phyloP scores from a whole-genome alignment of 2,797 vertebrate species.

The Intellagama lesueurii region DNA sequence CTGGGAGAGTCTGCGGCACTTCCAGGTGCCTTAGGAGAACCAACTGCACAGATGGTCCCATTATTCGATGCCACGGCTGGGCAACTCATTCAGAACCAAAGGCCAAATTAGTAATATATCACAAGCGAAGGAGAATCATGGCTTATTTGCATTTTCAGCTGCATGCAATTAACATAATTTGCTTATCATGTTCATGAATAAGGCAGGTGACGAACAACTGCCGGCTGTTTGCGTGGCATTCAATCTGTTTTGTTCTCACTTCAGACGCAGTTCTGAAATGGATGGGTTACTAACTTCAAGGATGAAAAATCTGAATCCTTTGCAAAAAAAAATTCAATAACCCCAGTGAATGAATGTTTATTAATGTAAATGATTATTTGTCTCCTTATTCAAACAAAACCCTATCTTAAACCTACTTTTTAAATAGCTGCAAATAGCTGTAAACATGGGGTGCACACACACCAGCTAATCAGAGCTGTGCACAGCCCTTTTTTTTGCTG shows the following conservation, averaged over 20 bases:
- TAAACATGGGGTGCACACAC: not conserved
- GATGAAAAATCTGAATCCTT: not conserved
- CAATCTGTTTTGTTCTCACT: not conserved
- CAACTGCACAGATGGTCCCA: not conserved
- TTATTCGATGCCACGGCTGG: not conserved
- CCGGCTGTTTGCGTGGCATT: not conserved
- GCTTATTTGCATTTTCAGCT: conserved; percentile 31
- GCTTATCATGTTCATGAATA: conserved; percentile 22
- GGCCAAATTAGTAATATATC: conserved; percentile 31
- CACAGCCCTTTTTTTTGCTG: not conserved
- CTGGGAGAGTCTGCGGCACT: not conserved
- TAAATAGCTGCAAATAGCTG: not conserved
- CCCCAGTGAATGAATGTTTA: not conserved
- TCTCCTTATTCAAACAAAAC: not conserved
- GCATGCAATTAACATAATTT: conserved; percentile 43
- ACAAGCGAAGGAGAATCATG: not conserved
- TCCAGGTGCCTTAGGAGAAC: not conserved
- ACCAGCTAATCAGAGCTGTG: not conserved
- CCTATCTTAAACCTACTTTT: not conserved
- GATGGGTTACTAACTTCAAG: not conserved
- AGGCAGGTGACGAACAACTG: conserved; percentile 17
- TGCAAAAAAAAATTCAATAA: not conserved
- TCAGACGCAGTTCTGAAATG: not conserved
- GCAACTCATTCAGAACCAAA: conserved; percentile 33
- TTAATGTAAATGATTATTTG: not conserved